Evolutionary conservation across 37 sponge, comb jelly and placozoan genomes (phyloP).

Genomic region (Aphrocallistes beatrix): DNA sequence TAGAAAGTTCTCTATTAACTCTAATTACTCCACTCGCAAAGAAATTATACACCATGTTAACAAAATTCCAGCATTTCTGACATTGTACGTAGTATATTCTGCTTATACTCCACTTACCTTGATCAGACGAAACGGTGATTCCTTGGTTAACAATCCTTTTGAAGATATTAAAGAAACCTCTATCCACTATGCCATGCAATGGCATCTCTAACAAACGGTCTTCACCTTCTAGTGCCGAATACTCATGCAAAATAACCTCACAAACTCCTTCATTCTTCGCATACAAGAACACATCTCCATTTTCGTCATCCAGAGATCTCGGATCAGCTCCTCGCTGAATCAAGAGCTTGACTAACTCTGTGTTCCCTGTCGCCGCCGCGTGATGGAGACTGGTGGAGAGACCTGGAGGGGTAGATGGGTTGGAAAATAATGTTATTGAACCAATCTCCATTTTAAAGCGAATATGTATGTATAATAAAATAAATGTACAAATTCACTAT

Average conservation of each 20-base stretch:
- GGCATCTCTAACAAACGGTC: not conserved
- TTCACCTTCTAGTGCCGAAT: not conserved
- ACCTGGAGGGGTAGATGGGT: too few relatives aligned
- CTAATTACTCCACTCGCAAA: too few relatives aligned
- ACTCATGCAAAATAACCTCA: not conserved
- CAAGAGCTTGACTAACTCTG: not conserved
- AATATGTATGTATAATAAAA: too few relatives aligned
- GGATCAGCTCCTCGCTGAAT: not conserved
- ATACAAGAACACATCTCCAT: constrained; percentile 1
- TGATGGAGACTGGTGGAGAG: not conserved
- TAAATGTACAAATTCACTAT: too few relatives aligned
- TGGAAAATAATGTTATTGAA: too few relatives aligned
- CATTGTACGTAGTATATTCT: too few relatives aligned
- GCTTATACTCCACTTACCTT: too few relatives aligned
- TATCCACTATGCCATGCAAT: not conserved
- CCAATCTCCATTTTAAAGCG: too few relatives aligned
- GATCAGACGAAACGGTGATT: not conserved
- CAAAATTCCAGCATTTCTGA: too few relatives aligned
- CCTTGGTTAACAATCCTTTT: not conserved
- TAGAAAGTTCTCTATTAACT: too few relatives aligned
- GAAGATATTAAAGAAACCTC: not conserved
- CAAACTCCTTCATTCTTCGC: not conserved
- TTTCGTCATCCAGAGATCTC: not conserved
- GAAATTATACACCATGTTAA: too few relatives aligned
- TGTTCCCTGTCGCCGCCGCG: not conserved